phyloP scores from a whole-genome alignment of 1,140 invertebrate species.

The Drosophila asahinai region DNA sequence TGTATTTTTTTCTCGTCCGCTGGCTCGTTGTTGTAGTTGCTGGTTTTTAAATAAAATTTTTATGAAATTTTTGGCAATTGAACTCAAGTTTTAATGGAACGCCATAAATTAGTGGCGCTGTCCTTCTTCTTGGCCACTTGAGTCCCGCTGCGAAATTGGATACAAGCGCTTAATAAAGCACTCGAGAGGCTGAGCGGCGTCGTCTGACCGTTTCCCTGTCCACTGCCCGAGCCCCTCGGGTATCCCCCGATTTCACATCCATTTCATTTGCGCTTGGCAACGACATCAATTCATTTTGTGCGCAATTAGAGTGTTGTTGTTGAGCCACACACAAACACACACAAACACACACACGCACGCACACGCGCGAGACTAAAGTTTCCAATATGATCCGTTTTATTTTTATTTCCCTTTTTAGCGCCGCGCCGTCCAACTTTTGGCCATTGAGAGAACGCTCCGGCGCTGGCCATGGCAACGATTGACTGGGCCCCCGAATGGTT shows the following conservation, averaged over 20 bases:
- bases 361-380: conserved; percentile 46
- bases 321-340: conserved; percentile 30
- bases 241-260: conserved; percentile 42
- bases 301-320: conserved; percentile 77
- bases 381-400: conserved; percentile 43
- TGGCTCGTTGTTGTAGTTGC: conserved; percentile 29
- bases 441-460: conserved; percentile 56
- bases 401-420: conserved; percentile 38
- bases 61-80: conserved; percentile 84
- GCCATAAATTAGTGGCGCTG: conserved; percentile 76
- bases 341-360: conserved; percentile 33
- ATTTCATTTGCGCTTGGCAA: conserved; percentile 78
- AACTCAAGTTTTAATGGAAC: conserved; percentile 83
- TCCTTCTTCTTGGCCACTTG: conserved; percentile 66
- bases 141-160: conserved; percentile 75
- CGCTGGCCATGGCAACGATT: conserved; percentile 49
- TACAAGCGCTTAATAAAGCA: conserved; percentile 82
- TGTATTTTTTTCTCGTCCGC: conserved; percentile 18
- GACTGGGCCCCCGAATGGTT: conserved; percentile 54
- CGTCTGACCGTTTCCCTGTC: conserved; percentile 30
- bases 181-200: conserved; percentile 65
- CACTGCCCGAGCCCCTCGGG: neutral
- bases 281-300: conserved; percentile 82
- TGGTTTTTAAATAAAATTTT: conserved; percentile 80
- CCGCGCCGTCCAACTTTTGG: conserved; percentile 64